These are phyloP conservation scores for Brachystomella parvula DNA, from an alignment of 1,140 invertebrate genomes.

Conservation along the genomic window DNA sequence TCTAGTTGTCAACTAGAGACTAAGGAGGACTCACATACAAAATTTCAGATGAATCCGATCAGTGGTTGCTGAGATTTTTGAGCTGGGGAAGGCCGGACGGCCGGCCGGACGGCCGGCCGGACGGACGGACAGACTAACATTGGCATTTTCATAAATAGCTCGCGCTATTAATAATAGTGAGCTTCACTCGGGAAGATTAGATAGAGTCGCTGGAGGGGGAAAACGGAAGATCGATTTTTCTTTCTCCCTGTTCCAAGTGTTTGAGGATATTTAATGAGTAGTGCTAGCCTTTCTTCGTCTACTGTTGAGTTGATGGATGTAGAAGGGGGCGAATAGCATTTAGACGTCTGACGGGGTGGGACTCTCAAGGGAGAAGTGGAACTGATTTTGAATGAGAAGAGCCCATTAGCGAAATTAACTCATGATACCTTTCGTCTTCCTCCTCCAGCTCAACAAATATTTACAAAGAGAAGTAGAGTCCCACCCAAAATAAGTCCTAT, in stretches of 20 bases:
- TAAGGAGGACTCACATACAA: no score
- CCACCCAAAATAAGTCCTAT: no score
- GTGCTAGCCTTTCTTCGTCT: not conserved
- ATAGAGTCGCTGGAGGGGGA: not conserved
- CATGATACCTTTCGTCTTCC: not conserved
- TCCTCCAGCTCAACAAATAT: not conserved
- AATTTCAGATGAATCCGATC: no score
- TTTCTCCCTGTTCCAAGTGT: conserved; percentile 11
- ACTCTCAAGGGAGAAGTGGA: not conserved
- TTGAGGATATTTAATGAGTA: conserved; percentile 23
- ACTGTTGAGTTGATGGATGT: not conserved
- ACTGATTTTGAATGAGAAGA: not conserved
- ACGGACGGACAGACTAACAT: no score
- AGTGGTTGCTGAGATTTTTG: no score
- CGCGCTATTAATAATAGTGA: not conserved
- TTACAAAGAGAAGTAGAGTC: not conserved
- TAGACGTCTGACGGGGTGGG: not conserved
- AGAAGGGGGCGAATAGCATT: not conserved
- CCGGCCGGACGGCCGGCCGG: not conserved
- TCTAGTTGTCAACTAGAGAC: no score
- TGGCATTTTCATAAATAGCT: no score
- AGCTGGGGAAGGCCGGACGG: no score
- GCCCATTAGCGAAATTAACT: conserved; percentile 4
- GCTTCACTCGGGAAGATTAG: not conserved
- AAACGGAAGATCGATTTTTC: not conserved